These are phyloP conservation scores for Craniophora ligustri DNA, from an alignment of 2,888 invertebrate genomes.

Conservation along the genomic window DNA sequence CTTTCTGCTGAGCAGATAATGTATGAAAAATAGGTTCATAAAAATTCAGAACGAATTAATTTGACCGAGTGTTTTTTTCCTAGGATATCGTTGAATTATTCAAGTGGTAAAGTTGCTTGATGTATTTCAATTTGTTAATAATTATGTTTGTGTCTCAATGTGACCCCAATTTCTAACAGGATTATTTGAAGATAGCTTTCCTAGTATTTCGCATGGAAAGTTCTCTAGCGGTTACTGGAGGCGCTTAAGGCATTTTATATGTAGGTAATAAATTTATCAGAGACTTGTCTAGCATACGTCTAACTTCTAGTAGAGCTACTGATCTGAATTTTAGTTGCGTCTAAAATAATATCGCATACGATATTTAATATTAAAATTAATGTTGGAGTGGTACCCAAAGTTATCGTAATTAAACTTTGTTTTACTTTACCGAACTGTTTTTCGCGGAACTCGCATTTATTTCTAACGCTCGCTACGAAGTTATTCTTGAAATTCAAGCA, in stretches of 20 bases:
- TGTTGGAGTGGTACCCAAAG: background rate
- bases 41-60: slow-evolving; percentile 26
- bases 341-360: background rate
- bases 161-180: too few species aligned
- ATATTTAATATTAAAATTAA: background rate
- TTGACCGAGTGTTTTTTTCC: slow-evolving; percentile 33
- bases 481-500: slow-evolving; percentile 49
- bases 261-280: background rate
- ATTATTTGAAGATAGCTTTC: too few species aligned
- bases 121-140: slow-evolving; percentile 9
- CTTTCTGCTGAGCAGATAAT: slow-evolving; percentile 46
- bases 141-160: background rate
- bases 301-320: too few species aligned
- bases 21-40: slow-evolving; percentile 45
- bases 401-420: background rate
- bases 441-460: background rate
- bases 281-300: too few species aligned
- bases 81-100: slow-evolving; percentile 2
- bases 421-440: background rate
- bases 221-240: too few species aligned
- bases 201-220: too few species aligned
- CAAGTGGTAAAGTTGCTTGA: background rate
- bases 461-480: slow-evolving; percentile 4
- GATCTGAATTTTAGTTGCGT: too few species aligned
- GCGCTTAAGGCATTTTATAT: too few species aligned